A percentile compares a stretch with the other conserved stretches of the same genome.
Evolutionary conservation across 2,888 invertebrate genomes (phyloP).

Genomic region (Ctena decussata): DNA sequence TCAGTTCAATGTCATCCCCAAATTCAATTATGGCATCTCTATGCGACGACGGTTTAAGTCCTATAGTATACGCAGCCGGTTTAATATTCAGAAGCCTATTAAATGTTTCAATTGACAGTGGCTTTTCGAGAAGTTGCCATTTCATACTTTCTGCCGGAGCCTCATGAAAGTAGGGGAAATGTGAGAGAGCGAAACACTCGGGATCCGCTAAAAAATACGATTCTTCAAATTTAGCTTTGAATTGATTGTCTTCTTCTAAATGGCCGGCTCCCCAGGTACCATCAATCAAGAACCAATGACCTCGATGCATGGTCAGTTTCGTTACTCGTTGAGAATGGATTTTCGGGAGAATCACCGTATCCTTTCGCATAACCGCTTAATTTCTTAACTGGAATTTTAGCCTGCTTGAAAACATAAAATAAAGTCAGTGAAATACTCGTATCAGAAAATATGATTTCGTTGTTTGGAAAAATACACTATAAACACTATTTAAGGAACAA

Average conservation of each 20-base stretch:
- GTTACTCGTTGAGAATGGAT: slow-evolving; percentile 1
- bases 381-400: slow-evolving; percentile 42
- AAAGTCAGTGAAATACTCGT: too few relatives aligned
- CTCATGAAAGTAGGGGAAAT: slow-evolving; percentile 32
- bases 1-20: background rate
- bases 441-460: too few relatives aligned
- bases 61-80: slow-evolving; percentile 26
- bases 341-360: slow-evolving; percentile 40
- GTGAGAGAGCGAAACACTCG: slow-evolving; percentile 22
- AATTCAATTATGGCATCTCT: slow-evolving; percentile 16
- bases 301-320: slow-evolving; percentile 65
- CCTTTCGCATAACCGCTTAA: slow-evolving; percentile 65
- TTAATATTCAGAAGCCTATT: slow-evolving; percentile 9
- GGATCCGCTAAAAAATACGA: slow-evolving; percentile 55
- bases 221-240: slow-evolving; percentile 32
- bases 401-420: slow-evolving; percentile 24
- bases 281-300: slow-evolving; percentile 58
- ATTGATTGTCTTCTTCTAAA: slow-evolving; percentile 24
- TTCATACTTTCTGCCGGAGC: slow-evolving; percentile 17
- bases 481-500: too few relatives aligned
- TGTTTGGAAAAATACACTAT: too few relatives aligned
- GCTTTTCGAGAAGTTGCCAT: slow-evolving; percentile 45
- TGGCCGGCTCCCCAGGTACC: slow-evolving; percentile 67
- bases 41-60: slow-evolving; percentile 15
- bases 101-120: slow-evolving; percentile 38